These are phyloP conservation scores for Azemiops feae DNA, from an alignment of 2,113 vertebrate genomes.

Conservation along the genomic window DNA sequence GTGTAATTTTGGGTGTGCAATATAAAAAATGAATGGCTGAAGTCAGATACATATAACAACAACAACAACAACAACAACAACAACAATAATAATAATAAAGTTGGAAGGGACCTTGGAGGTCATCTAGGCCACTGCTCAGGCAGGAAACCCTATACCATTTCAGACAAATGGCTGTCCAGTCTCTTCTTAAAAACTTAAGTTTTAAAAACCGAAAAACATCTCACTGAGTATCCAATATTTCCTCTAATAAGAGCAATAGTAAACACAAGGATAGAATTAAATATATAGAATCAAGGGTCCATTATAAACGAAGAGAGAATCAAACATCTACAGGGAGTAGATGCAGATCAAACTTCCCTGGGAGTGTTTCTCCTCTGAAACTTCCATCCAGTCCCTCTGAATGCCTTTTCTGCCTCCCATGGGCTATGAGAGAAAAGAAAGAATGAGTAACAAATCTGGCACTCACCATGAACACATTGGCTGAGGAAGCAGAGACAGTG, in stretches of 20 bases:
- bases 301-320: neutral
- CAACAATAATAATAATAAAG: no score
- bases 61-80: no score
- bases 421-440: neutral
- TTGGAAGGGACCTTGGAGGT: no score
- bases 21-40: constrained; percentile 42
- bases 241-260: constrained; percentile 23
- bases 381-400: neutral
- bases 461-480: no score
- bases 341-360: no score
- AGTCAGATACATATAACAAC: constrained; percentile 11
- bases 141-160: no score
- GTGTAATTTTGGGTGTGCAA: constrained; percentile 55
- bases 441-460: neutral
- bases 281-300: constrained; percentile 18
- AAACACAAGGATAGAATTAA: constrained; percentile 35
- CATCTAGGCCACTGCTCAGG: no score
- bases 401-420: neutral
- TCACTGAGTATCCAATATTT: constrained; percentile 41
- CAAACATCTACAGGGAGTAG: neutral
- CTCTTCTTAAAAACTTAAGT: no score
- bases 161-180: no score
- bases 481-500: neutral
- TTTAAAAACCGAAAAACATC: neutral
- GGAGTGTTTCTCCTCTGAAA: neutral